Evolutionary conservation across 2,113 vertebrate genomes (phyloP).

Genomic region (Lycaon pictus): DNA sequence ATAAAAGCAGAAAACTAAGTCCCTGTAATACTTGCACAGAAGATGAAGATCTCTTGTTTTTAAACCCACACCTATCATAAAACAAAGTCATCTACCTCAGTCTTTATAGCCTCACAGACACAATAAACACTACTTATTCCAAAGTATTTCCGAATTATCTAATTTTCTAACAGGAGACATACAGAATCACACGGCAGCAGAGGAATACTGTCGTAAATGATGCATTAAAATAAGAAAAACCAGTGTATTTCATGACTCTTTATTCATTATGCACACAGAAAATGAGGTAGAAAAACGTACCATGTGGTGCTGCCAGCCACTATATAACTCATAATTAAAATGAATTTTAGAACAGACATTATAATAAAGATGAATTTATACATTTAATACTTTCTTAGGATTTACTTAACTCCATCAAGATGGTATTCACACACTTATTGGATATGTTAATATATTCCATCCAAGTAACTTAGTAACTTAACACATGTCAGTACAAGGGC

Average conservation of each 20-base stretch:
- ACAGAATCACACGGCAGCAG: neutral
- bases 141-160: neutral
- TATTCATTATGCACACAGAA: neutral
- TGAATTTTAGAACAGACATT: neutral
- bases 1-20: neutral
- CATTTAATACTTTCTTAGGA: neutral
- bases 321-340: neutral
- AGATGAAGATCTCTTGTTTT: neutral
- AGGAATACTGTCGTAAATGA: neutral
- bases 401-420: neutral
- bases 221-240: neutral
- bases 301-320: neutral
- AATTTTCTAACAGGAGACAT: neutral
- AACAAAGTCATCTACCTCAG: neutral
- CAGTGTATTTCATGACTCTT: neutral
- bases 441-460: slow-evolving; percentile 10
- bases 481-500: neutral
- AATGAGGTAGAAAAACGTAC: neutral
- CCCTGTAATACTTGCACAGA: neutral
- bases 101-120: neutral
- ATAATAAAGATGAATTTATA: neutral
- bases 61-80: neutral
- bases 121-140: neutral
- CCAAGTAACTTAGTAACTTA: slow-evolving; percentile 52
- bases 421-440: neutral